Evolutionary conservation across 2,797 vertebrate genomes (phyloP).

Genomic region (Nyctibius grandis): DNA sequence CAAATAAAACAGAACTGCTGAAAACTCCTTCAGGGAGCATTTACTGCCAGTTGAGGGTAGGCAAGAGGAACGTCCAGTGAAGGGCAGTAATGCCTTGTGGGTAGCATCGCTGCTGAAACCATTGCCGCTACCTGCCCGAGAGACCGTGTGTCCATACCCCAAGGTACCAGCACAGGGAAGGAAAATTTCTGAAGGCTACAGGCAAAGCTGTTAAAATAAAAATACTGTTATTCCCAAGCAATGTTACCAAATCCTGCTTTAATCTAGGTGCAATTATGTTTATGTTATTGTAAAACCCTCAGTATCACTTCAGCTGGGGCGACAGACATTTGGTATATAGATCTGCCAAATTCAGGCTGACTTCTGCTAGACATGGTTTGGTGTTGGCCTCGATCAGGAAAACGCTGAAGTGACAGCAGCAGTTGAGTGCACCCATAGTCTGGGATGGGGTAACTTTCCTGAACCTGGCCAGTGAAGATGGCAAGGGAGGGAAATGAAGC

Average conservation of each 20-base stretch:
- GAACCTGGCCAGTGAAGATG: not conserved
- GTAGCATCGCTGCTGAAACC: not conserved
- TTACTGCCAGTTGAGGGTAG: not conserved
- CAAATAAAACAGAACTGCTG: not conserved
- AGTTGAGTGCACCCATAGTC: not conserved
- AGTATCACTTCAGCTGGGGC: not conserved
- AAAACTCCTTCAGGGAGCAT: not conserved
- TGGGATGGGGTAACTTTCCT: not conserved
- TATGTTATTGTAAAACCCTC: not conserved
- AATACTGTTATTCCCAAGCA: not conserved
- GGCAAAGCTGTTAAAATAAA: not conserved
- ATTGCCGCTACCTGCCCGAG: not conserved
- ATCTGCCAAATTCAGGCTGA: not conserved
- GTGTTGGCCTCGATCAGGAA: not conserved
- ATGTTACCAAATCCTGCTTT: not conserved
- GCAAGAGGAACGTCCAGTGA: not conserved
- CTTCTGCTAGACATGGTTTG: not conserved
- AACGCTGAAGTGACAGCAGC: not conserved
- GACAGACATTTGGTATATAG: not conserved
- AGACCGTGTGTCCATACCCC: rapidly evolving
- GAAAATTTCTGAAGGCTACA: not conserved
- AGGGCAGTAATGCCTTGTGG: not conserved
- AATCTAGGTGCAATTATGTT: not conserved
- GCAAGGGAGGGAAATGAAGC: not conserved
- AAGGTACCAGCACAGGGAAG: not conserved